phyloP scores from a whole-genome alignment of 2,797 vertebrate species.

The Sebastolobus alascanus region DNA sequence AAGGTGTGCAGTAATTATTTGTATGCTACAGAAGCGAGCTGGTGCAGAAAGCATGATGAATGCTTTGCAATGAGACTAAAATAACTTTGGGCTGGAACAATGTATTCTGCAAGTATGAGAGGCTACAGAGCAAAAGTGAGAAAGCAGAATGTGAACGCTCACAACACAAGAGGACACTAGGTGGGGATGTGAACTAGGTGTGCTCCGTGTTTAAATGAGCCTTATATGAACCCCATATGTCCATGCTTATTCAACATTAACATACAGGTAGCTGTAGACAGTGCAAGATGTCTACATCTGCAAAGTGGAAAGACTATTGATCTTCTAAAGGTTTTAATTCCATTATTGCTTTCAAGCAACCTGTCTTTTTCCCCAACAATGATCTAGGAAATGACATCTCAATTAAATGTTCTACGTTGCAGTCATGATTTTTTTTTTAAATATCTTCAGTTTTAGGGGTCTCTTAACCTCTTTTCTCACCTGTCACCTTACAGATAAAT shows the following conservation, averaged over 20 bases:
- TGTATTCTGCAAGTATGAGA: neutral
- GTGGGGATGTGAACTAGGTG: slow-evolving; percentile 1
- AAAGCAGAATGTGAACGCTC: neutral
- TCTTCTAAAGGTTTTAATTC: neutral
- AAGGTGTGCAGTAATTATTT: slow-evolving; percentile 42
- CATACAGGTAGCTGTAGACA: neutral
- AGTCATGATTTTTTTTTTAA: neutral
- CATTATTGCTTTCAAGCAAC: neutral
- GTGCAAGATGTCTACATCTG: neutral
- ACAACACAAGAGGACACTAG: neutral
- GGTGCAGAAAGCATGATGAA: slow-evolving; percentile 41
- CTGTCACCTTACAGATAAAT: neutral
- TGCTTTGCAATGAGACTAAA: slow-evolving; percentile 14
- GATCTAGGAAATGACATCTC: neutral
- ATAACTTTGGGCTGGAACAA: slow-evolving; percentile 34
- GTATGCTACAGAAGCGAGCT: slow-evolving; percentile 9
- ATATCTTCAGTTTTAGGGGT: neutral
- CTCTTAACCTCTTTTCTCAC: too few species aligned
- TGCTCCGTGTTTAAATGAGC: neutral
- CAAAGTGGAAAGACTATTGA: neutral
- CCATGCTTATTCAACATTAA: neutral
- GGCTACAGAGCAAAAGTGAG: neutral
- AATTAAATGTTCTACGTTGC: neutral
- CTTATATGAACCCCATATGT: neutral
- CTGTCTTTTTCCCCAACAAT: neutral